Percentiles rank a stretch among this genome's conserved stretches.
Conservation (phyloP, 1,140 invertebrate genomes). For the Aphelenchoides avenae region DNA sequence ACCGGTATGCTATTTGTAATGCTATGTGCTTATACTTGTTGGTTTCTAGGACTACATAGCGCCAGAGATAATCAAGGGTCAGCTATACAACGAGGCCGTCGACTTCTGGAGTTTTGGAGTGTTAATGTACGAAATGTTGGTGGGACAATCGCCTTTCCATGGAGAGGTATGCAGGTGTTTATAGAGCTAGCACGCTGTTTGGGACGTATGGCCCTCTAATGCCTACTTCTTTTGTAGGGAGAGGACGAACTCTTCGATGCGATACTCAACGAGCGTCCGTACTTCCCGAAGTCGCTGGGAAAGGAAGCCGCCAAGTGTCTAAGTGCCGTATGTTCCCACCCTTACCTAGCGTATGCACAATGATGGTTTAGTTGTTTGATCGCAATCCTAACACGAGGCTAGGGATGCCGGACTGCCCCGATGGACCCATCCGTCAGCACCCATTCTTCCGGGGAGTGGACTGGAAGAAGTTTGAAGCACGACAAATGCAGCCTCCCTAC, state of each 20-base stretch:
- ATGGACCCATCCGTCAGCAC: slow-evolving; percentile 80
- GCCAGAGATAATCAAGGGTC: slow-evolving; percentile 77
- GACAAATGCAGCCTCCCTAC: slow-evolving; percentile 90
- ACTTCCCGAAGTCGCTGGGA: slow-evolving; percentile 94
- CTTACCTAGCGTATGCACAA: slow-evolving; percentile 7
- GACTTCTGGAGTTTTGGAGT: slow-evolving; percentile 83
- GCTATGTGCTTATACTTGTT: slow-evolving; percentile 60
- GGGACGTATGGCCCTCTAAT: too few species aligned
- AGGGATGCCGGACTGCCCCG: slow-evolving; percentile 76
- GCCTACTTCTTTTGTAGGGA: slow-evolving; percentile 65
- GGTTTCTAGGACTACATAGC: slow-evolving; percentile 21
- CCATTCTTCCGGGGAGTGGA: slow-evolving; percentile 94
- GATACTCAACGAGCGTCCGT: slow-evolving; percentile 93
- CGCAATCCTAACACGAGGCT: slow-evolving; percentile 90
- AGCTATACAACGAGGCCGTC: slow-evolving; percentile 93
- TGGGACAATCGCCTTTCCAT: slow-evolving; percentile 92
- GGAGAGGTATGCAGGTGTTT: too few species aligned
- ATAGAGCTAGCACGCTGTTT: too few species aligned
- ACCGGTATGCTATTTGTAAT: slow-evolving; percentile 92
- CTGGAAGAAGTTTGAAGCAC: slow-evolving; percentile 84
- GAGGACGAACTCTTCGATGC: slow-evolving; percentile 98
- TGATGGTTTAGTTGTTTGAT: slow-evolving; percentile 81
- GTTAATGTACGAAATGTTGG: slow-evolving; percentile 57
- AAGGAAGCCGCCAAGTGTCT: slow-evolving; percentile 93
- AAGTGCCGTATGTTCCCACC: slow-evolving; percentile 70